phyloP scores from a whole-genome alignment of 1,140 invertebrate genomes.

The Brachionus rubens region DNA sequence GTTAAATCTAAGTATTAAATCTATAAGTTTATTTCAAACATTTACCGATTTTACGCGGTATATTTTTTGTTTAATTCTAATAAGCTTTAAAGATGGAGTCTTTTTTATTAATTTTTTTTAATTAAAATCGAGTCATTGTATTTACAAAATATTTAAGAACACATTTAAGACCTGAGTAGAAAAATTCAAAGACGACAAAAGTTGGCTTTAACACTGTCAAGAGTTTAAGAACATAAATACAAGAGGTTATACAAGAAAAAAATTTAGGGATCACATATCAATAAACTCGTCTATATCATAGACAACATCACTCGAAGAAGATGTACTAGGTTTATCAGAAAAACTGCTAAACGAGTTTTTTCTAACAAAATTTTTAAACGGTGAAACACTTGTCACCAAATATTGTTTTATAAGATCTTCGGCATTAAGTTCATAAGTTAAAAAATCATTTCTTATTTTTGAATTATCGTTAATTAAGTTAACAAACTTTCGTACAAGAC shows the following conservation, averaged over 20 bases:
- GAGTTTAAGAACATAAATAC: too few species aligned
- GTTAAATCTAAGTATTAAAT: too few species aligned
- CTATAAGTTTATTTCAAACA: background rate
- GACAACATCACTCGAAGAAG: too few species aligned
- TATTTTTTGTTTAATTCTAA: background rate
- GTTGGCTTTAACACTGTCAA: too few species aligned
- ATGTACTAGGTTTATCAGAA: background rate
- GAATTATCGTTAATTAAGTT: background rate
- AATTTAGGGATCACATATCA: background rate
- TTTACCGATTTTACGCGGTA: conserved; percentile 18
- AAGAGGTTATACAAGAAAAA: conserved; percentile 27
- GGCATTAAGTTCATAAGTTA: background rate
- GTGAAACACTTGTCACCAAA: background rate
- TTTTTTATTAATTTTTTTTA: conserved; percentile 24
- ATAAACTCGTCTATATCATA: background rate
- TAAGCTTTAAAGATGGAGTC: background rate
- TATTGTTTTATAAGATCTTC: background rate
- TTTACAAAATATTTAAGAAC: too few species aligned
- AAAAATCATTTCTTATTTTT: conserved; percentile 1
- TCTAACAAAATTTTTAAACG: background rate
- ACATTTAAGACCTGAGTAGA: too few species aligned
- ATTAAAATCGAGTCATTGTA: background rate
- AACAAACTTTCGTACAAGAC: background rate
- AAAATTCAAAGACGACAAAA: too few species aligned
- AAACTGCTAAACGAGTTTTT: background rate